These are phyloP conservation scores for Mercenaria mercenaria DNA, from an alignment of 1,140 invertebrate species.

Conservation along the genomic window DNA sequence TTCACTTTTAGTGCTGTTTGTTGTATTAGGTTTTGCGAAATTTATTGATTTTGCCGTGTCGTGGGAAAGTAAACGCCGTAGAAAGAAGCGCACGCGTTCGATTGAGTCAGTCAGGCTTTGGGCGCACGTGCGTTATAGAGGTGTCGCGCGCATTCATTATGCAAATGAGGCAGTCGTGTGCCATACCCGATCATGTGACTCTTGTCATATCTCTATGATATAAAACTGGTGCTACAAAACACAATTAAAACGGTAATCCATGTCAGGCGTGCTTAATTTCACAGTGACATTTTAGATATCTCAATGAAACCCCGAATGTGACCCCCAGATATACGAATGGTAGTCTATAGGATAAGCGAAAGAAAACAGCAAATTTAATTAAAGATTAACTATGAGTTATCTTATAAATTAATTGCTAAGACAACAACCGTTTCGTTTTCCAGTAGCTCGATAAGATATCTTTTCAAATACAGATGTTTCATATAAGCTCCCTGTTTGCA, in stretches of 20 bases:
- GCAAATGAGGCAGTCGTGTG: conserved; percentile 70
- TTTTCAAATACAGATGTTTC: conserved; percentile 24
- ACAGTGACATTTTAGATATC: conserved; percentile 38
- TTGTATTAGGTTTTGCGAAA: too few species aligned
- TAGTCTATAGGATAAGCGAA: conserved; percentile 4
- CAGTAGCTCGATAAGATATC: conserved; percentile 39
- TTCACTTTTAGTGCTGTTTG: too few species aligned
- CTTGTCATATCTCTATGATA: conserved; percentile 51
- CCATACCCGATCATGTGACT: conserved; percentile 66
- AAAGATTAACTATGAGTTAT: conserved; percentile 32
- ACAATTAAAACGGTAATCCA: conserved; percentile 51
- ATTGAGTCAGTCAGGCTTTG: conserved; percentile 46
- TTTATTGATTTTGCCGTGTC: conserved; percentile 58
- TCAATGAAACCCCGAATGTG: not conserved
- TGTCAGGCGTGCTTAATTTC: conserved; percentile 33
- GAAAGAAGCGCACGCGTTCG: conserved; percentile 47
- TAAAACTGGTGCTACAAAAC: conserved; percentile 39
- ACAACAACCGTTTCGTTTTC: conserved; percentile 30
- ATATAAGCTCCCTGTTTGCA: not conserved
- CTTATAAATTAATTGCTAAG: conserved; percentile 37
- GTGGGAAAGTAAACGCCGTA: conserved; percentile 52
- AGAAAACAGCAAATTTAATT: conserved; percentile 55
- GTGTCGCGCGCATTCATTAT: conserved; percentile 70
- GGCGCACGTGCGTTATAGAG: conserved; percentile 65
- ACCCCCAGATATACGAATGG: not conserved